Conservation (phyloP, 2,888 invertebrate species). For the Caenorhabditis zanzibari region DNA sequence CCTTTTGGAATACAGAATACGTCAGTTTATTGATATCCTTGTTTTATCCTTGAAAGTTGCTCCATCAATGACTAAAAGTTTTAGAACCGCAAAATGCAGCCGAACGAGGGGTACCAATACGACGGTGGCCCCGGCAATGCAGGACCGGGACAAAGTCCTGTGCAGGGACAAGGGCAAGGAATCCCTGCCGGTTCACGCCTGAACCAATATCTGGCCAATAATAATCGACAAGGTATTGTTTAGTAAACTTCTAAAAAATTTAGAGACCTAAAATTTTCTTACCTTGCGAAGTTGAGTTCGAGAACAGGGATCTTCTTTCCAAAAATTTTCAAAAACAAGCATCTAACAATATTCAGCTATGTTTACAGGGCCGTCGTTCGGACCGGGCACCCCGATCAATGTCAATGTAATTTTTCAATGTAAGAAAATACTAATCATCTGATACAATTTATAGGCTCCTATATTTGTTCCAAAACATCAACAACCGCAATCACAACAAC, state of each 20-base stretch:
- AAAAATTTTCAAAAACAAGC: background rate
- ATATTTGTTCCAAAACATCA: constrained; percentile 64
- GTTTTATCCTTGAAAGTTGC: background rate
- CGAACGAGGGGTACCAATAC: constrained; percentile 66
- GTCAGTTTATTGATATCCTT: constrained; percentile 18
- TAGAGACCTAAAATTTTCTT: background rate
- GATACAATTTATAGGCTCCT: constrained; percentile 40
- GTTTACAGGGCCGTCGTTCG: constrained; percentile 48
- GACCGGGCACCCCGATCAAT: constrained; percentile 32
- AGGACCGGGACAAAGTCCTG: background rate
- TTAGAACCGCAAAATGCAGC: constrained; percentile 53
- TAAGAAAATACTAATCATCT: background rate
- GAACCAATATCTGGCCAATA: constrained; percentile 56
- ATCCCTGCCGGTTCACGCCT: constrained; percentile 61
- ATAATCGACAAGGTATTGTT: constrained; percentile 44
- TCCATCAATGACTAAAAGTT: background rate
- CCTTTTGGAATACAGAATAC: constrained; percentile 26
- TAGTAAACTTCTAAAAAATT: background rate
- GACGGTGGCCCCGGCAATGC: constrained; percentile 58
- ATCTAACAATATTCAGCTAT: constrained; percentile 5
- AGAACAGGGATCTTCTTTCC: background rate
- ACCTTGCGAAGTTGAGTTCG: background rate
- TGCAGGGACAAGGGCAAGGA: constrained; percentile 6
- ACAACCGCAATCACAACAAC: constrained; percentile 40
- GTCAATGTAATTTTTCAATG: constrained; percentile 49